Evolutionary conservation across 2,113 vertebrate genomes (phyloP).

Genomic region (Lipophrys pholis): DNA sequence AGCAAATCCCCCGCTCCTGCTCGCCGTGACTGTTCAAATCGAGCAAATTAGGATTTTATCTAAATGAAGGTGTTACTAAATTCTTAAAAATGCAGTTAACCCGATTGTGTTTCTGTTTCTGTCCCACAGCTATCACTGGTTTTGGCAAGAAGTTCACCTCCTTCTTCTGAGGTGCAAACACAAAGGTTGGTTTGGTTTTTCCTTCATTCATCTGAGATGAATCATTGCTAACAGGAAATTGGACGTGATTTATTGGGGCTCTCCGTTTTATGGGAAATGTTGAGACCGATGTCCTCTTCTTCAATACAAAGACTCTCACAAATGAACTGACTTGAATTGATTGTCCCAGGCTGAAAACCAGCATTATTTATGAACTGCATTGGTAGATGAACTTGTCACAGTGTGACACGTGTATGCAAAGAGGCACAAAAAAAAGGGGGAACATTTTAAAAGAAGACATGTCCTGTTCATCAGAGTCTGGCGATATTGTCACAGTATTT

Average conservation of each 20-base stretch:
- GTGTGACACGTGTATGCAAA: not conserved
- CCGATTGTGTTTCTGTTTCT: not conserved
- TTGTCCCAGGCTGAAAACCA: not conserved
- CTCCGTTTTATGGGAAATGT: not conserved
- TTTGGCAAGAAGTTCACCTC: conserved; percentile 99
- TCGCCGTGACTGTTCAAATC: too few relatives aligned
- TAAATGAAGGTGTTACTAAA: too few relatives aligned
- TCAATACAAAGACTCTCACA: not conserved
- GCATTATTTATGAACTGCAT: not conserved
- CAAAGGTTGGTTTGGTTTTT: conserved; percentile 77
- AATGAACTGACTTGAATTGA: not conserved
- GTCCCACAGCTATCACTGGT: conserved; percentile 89
- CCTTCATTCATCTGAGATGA: not conserved
- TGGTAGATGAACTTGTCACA: not conserved
- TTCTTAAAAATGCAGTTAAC: too few relatives aligned
- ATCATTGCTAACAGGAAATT: not conserved
- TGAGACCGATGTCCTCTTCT: not conserved
- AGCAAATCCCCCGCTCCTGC: too few relatives aligned
- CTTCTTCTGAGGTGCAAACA: conserved; percentile 89
- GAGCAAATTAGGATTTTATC: too few relatives aligned
- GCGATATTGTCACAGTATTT: not conserved
- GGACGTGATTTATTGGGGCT: not conserved
- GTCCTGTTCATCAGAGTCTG: not conserved
- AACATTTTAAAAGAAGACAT: not conserved
- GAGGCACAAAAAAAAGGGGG: not conserved